Conservation (phyloP, 2,113 vertebrate genomes). For the Eubucco bourcierii region DNA sequence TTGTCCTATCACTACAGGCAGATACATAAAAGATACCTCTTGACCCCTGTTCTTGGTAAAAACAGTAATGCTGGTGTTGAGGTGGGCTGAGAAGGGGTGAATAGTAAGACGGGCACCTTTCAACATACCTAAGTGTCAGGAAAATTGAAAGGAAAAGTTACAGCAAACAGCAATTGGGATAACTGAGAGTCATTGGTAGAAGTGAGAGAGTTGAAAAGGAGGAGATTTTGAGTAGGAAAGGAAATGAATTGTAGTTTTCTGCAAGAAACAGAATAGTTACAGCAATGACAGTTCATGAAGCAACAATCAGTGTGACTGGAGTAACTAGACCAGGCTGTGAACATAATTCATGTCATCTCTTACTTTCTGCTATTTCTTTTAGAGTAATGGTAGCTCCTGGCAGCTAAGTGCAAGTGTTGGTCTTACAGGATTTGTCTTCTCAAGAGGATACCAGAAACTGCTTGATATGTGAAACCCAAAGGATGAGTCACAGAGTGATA, state of each 20-base stretch:
- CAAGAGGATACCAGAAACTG: not conserved
- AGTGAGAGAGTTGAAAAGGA: not conserved
- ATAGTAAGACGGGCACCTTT: too few species aligned
- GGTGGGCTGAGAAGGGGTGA: not conserved
- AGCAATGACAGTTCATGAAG: not conserved
- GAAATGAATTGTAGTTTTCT: not conserved
- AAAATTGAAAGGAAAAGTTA: too few species aligned
- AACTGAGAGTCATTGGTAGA: too few species aligned
- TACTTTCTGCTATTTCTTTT: not conserved
- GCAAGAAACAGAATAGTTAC: not conserved
- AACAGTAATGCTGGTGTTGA: not conserved
- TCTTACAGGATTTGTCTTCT: not conserved
- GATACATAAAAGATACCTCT: not conserved
- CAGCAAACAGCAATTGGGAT: too few species aligned
- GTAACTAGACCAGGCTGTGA: not conserved
- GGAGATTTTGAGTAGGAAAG: not conserved
- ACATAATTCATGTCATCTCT: fast-evolving
- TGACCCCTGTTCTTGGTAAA: not conserved
- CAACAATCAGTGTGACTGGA: not conserved
- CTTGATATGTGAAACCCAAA: not conserved
- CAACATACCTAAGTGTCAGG: too few species aligned
- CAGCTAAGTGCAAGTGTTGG: too few species aligned
- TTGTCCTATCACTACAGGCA: too few species aligned
- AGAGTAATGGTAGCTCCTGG: not conserved
- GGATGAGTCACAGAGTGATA: not conserved